phyloP scores from a whole-genome alignment of 35 echinoderm and acorn worm species.

The Anneissia japonica region DNA sequence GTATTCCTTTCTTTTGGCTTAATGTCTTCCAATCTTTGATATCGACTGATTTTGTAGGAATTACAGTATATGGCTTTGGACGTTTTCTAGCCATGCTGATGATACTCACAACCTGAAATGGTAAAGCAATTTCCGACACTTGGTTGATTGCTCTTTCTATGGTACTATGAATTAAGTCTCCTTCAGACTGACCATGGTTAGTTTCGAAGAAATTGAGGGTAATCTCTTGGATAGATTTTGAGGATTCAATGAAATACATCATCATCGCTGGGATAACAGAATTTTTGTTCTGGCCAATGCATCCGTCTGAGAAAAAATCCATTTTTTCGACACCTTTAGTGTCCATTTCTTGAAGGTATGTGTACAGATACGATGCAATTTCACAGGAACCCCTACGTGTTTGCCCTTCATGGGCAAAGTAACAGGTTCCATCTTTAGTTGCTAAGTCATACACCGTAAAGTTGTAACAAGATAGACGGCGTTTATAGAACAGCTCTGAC shows the following conservation, averaged over 20 bases:
- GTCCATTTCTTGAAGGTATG: constrained; percentile 17
- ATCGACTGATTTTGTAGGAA: constrained; percentile 6
- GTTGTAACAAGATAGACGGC: constrained; percentile 51
- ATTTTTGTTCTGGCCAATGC: constrained; percentile 66
- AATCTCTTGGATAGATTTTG: constrained; percentile 17
- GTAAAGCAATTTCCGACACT: constrained; percentile 4
- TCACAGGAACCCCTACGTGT: constrained; percentile 38
- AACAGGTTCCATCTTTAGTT: constrained; percentile 25
- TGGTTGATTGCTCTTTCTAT: constrained; percentile 31
- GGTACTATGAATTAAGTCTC: constrained; percentile 63
- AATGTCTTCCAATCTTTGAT: constrained; percentile 33
- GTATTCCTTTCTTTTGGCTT: constrained; percentile 6
- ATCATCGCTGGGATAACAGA: constrained; percentile 52
- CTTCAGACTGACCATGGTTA: constrained; percentile 62
- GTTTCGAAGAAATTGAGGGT: constrained; percentile 47
- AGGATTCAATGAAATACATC: constrained; percentile 25
- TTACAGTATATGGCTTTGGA: constrained; percentile 10
- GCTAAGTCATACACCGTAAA: constrained; percentile 66
- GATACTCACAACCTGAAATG: too few species aligned
- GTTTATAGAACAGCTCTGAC: constrained; percentile 63
- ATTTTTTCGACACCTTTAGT: constrained; percentile 37
- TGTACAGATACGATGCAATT: constrained; percentile 42
- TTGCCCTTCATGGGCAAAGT: constrained; percentile 34
- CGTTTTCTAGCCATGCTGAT: too few species aligned
- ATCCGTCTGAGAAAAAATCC: constrained; percentile 54